Base-by-base conservation (phyloP, 2,797 vertebrate genomes). In the Girardinus metallicus region DNA sequence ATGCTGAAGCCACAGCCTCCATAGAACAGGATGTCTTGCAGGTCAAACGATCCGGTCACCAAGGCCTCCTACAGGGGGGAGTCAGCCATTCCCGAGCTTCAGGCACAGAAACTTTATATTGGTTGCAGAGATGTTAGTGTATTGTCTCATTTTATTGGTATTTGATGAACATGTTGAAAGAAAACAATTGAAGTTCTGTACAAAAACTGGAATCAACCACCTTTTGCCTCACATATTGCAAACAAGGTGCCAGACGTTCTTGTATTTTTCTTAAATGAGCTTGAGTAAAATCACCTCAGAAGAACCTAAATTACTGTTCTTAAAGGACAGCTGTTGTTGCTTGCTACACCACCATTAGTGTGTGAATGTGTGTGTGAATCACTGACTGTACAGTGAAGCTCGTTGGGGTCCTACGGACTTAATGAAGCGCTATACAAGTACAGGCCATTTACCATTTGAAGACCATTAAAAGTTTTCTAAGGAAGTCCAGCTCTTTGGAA, bases 1-100 rank as follows among this genome's bases (percentile, higher is more conserved):
- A 98, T 97, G 31, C 96, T 97, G 94, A 99, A 98, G 71, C 97
- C 94, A 0, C 96, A 95, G 4, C 99, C 99, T 29, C 98, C 98
- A 0, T 98, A 99, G 91, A 99, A 99, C 86, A 99, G 96, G 78
- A 99, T 93, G 78, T 99, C 98, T 95, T 99, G 97, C 51, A 99
- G 97, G 92, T 95, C 94, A 89, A 99, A 99, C 31, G 96, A 96
- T 73, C 97, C 97, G 0, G 96, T 97, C 80, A 98, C 96, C 87
- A 99, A 95, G 68, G 96, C 90, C 0, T 95, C 97, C 98, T 99
- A 84, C 72, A 87, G 6, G 80, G 78, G 84, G 85, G 89, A 87
- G 21, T 8, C 66, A 77, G 44, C 78, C 43, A 41, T 44, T 60
- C 26, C 12, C 73, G 72, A 84, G 49, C 23, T 11, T 78, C 49